Percentiles rank a stretch among this genome's conserved stretches.
These are phyloP conservation scores for Theristicus caerulescens DNA, from an alignment of 2,113 vertebrate genomes.

Conservation along the genomic window DNA sequence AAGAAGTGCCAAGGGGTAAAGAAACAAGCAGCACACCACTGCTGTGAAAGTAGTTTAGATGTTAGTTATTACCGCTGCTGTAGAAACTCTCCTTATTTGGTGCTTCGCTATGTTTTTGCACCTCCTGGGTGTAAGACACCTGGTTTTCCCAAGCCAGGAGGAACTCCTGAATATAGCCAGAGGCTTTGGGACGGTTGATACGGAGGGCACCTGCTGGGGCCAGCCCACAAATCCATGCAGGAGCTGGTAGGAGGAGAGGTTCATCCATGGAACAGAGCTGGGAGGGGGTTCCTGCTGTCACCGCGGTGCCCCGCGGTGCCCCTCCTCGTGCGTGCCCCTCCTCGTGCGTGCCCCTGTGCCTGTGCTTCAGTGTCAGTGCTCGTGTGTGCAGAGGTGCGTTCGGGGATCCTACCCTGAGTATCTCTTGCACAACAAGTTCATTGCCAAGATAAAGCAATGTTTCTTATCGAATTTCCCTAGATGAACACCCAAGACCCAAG, in stretches of 20 bases:
- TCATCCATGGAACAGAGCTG: background rate
- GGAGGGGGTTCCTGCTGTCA: background rate
- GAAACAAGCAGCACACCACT: fast-evolving
- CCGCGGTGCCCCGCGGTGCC: background rate
- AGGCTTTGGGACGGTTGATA: background rate
- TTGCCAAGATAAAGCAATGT: background rate
- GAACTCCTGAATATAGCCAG: background rate
- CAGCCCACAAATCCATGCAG: background rate
- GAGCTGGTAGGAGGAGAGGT: background rate
- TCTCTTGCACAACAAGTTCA: background rate
- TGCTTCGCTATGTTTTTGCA: background rate
- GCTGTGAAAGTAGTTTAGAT: background rate
- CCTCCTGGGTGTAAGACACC: background rate
- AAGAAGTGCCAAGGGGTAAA: background rate
- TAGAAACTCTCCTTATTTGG: background rate
- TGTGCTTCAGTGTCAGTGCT: too few relatives aligned
- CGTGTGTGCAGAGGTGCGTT: fast-evolving
- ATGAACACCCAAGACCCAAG: background rate
- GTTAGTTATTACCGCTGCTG: fast-evolving
- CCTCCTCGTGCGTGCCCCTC: fast-evolving
- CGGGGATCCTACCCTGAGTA: fast-evolving
- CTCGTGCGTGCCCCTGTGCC: too few relatives aligned
- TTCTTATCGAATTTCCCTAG: background rate
- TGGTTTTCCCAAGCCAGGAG: background rate
- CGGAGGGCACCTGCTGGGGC: background rate